Conservation (phyloP, 2,113 vertebrate species). For the Caranx melampygus region DNA sequence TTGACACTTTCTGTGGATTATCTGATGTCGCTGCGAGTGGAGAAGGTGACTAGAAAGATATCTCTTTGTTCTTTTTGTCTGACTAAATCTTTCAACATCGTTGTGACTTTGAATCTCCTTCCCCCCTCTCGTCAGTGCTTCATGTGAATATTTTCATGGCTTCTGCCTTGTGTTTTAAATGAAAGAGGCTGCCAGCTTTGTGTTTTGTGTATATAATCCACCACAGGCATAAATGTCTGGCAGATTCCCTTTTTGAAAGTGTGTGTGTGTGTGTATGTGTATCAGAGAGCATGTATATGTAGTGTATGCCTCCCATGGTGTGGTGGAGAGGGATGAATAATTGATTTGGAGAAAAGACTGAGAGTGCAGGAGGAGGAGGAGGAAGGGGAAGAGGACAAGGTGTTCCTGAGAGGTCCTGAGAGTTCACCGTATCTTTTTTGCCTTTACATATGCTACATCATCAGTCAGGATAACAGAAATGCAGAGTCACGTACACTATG, state of each 20-base stretch:
- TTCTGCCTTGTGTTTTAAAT: slow-evolving; percentile 40
- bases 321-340: slow-evolving; percentile 74
- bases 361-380: slow-evolving; percentile 33
- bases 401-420: slow-evolving; percentile 60
- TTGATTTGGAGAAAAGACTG: slow-evolving; percentile 66
- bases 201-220: slow-evolving; percentile 36
- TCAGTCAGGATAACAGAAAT: slow-evolving; percentile 1
- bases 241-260: slow-evolving; percentile 32
- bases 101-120: neutral
- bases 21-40: neutral
- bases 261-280: slow-evolving; percentile 25
- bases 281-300: slow-evolving; percentile 30
- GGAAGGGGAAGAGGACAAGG: slow-evolving; percentile 49
- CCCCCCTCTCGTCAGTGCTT: slow-evolving; percentile 19
- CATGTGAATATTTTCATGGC: slow-evolving; percentile 45
- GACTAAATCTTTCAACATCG: slow-evolving; percentile 15
- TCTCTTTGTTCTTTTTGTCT: slow-evolving; percentile 2
- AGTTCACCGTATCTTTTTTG: slow-evolving; percentile 18
- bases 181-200: slow-evolving; percentile 16
- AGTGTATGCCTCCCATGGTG: slow-evolving; percentile 39
- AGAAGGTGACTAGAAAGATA: neutral
- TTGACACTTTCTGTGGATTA: neutral
- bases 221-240: slow-evolving; percentile 19
- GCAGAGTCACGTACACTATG: neutral
- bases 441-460: neutral